phyloP scores from a whole-genome alignment of 2,113 vertebrate genomes.

The Psilopsiagon aurifrons region DNA sequence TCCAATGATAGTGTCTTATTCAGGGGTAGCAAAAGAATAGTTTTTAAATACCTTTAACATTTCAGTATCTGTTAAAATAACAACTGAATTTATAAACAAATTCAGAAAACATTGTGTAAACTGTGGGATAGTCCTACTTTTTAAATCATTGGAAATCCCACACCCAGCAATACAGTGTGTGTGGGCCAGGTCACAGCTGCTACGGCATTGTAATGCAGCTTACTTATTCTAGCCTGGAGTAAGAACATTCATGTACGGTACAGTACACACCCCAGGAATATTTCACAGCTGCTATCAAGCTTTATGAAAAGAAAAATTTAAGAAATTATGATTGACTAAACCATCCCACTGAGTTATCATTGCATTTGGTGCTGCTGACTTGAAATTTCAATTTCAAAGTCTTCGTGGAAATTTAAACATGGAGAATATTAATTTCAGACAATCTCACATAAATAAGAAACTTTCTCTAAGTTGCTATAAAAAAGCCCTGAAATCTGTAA shows the following conservation, averaged over 20 bases:
- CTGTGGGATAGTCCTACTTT: neutral
- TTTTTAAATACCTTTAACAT: neutral
- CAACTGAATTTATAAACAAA: neutral
- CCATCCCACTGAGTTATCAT: neutral
- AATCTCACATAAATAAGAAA: neutral
- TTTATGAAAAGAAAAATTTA: neutral
- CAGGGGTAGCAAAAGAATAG: neutral
- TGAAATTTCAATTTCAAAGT: neutral
- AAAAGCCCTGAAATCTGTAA: neutral
- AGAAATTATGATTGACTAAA: neutral
- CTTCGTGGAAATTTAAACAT: neutral
- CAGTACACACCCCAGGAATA: neutral
- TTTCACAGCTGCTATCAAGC: neutral
- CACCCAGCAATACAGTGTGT: neutral
- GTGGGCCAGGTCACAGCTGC: neutral
- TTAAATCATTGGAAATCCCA: neutral
- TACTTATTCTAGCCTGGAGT: neutral
- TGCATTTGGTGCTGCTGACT: neutral
- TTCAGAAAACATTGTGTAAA: neutral
- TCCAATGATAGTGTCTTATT: neutral
- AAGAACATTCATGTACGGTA: neutral
- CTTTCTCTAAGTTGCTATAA: neutral
- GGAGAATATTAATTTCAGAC: neutral
- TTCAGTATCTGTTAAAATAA: neutral
- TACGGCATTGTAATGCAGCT: neutral